Percentiles rank a stretch among this genome's conserved stretches.
phyloP scores from a whole-genome alignment of 2,113 vertebrate genomes.

The Heterochromis multidens region DNA sequence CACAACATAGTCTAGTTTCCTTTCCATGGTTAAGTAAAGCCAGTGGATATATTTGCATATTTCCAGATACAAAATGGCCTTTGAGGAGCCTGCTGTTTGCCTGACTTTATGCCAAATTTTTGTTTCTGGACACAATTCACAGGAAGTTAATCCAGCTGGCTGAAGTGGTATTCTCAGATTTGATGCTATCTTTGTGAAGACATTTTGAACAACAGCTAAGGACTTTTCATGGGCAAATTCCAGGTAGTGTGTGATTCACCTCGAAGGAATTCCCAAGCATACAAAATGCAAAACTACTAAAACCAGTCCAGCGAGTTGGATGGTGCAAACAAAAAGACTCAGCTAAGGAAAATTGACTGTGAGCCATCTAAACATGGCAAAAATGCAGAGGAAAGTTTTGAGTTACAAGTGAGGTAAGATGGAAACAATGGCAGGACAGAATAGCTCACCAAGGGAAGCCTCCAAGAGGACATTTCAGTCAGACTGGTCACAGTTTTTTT shows the following conservation, averaged over 20 bases:
- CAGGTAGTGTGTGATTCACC: neutral
- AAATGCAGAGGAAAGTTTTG: neutral
- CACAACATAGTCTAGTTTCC: conserved; percentile 32
- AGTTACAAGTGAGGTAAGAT: conserved; percentile 12
- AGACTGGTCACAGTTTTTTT: neutral
- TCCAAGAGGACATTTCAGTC: neutral
- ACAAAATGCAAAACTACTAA: conserved; percentile 1
- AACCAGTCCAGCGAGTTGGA: conserved; percentile 25
- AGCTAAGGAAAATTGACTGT: neutral
- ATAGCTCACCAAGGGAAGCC: neutral
- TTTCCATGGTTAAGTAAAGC: conserved; percentile 1
- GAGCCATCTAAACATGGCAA: neutral
- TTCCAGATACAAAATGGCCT: neutral
- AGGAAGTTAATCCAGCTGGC: neutral
- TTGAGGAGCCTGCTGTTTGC: neutral
- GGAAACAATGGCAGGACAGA: conserved; percentile 23
- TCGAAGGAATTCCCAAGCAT: neutral
- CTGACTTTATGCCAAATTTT: neutral
- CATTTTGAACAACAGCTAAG: neutral
- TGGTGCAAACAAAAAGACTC: neutral
- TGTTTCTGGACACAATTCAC: neutral
- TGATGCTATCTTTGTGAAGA: neutral
- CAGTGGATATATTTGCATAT: neutral
- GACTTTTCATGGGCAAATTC: neutral
- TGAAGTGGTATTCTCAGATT: neutral